Evolutionary conservation across 1,140 invertebrate species (phyloP), one percentile per base, ranked within the genome.

Genomic region (Armadillidium nasatum): DNA sequence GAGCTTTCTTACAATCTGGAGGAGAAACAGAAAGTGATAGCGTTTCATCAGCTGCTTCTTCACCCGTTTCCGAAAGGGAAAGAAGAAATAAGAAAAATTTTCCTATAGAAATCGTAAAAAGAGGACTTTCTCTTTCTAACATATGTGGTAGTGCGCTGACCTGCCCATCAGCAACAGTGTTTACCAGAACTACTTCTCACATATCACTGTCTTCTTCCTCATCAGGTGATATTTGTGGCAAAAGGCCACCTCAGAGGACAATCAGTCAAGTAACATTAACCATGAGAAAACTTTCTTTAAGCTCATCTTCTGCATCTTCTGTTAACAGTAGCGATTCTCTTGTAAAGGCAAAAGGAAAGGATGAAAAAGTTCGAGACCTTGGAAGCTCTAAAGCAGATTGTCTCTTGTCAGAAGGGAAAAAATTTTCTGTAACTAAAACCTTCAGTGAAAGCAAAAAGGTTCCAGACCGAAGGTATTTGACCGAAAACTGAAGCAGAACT

Each of bases 181-280:
- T 81, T 9, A 77, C 80, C 15, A 60, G 80, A 43, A 81, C 80
- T 33, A 74, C 78, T 23, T 79, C 77, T 3, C 80, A 81, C 44
- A 71, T 81, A 9, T 81, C 80, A 10, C 70, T 81, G 0, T 72
- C 77, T 43, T 78, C 77, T 23, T 76, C 77, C 44, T 73, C 73
- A 15, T 73, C 73, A 13, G 72, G 72, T 43, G 78, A 76, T 23
- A 72, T 74, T 33, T 60, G 60, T 10, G 74, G 69, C 11, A 74
- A 76, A 19, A 54, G 73, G 68, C 44, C 68, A 46, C 80, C 80
- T 7, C 75, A 78, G 23, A 73, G 77, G 43, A 81, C 80, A 33
- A 78, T 81, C 60, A 81, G 80, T 73, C 80, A 81, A 50, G 75
- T 81, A 43, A 81, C 80, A 22, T 75, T 81, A 22, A 81, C 80